Base-by-base conservation (phyloP, 2,888 invertebrate genomes). In the Idaea straminata region DNA sequence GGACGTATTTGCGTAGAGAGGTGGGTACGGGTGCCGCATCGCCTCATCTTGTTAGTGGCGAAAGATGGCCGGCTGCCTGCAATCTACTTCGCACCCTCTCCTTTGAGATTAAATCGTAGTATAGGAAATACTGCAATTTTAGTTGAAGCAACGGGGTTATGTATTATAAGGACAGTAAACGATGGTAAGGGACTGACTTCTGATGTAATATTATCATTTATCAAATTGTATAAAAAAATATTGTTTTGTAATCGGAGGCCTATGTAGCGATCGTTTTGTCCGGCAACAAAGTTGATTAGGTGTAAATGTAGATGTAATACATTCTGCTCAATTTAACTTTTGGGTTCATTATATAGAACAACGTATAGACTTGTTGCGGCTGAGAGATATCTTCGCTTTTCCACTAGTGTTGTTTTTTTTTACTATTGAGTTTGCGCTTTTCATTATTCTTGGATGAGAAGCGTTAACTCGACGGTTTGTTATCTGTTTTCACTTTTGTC, bases 271-370 rank as follows among this genome's bases (percentile, higher is more conserved):
- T 78, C 79, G 80, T 80, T 79, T 80, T 84, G 87, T 87, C 87
- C 85, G 84, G 85, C 91, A 88, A 89, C 89, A 86, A 87, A 88
- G 88, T 90, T 89, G 88, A 89, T 79, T 83, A 89, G 90, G 89
- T 85, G 75, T 90, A 87, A 86, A 83, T 81, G 83, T 91, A 91
- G 88, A 80, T 86, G 77, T 91, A 89, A 87, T 83, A 84, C 83
- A 85, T 85, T 77, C 85, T 91, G 92, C 92, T 92, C 92, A 92
- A 92, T 91, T 86, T 84, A 86, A 85, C 82, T 85, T 83, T 82
- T 84, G 90, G 88, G 89, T 87, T 84, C 85, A 85, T 85, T 82
- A 68, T 84, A 87, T 85, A 82, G 78, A 86, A 83, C 86, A 83
- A 80, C 79, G 76, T 77, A 80, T 78, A 79, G 77, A 74, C 78